Evolutionary conservation across 2,113 vertebrate genomes (phyloP).

Genomic region (Sialia sialis): DNA sequence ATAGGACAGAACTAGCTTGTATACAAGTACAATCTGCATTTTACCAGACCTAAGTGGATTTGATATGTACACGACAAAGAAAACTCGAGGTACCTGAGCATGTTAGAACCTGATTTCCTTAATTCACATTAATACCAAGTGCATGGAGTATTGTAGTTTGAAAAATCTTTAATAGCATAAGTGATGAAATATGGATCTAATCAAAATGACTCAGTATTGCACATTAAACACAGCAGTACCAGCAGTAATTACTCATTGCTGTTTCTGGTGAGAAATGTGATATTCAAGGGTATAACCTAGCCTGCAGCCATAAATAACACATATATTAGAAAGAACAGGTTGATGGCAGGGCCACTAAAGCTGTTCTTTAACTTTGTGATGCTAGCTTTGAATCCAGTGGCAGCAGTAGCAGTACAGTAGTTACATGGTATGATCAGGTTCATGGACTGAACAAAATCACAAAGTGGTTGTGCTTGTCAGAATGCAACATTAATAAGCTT

Average conservation of each 20-base stretch:
- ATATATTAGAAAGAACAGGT: neutral
- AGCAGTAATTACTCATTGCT: constrained; percentile 51
- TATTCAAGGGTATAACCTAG: constrained; percentile 39
- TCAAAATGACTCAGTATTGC: constrained; percentile 65
- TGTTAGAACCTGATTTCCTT: neutral
- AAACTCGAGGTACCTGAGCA: neutral
- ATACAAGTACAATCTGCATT: neutral
- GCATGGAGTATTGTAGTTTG: neutral
- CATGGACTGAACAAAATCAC: neutral
- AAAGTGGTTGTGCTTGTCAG: constrained; percentile 29
- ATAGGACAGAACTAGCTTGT: neutral
- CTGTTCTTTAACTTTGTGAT: neutral
- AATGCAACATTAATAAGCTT: constrained; percentile 41
- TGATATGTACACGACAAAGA: neutral
- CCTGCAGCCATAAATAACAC: constrained; percentile 37
- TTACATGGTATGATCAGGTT: neutral
- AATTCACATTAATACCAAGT: constrained; percentile 17
- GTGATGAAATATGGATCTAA: constrained; percentile 67
- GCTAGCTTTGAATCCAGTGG: neutral
- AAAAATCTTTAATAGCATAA: constrained; percentile 28
- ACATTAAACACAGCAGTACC: constrained; percentile 46
- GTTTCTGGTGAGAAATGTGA: constrained; percentile 60
- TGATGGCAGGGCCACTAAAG: constrained; percentile 1
- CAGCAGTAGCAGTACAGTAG: neutral
- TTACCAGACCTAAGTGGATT: neutral